Evolutionary conservation across 2,113 vertebrate genomes (phyloP).

Genomic region (Prolemur simus): DNA sequence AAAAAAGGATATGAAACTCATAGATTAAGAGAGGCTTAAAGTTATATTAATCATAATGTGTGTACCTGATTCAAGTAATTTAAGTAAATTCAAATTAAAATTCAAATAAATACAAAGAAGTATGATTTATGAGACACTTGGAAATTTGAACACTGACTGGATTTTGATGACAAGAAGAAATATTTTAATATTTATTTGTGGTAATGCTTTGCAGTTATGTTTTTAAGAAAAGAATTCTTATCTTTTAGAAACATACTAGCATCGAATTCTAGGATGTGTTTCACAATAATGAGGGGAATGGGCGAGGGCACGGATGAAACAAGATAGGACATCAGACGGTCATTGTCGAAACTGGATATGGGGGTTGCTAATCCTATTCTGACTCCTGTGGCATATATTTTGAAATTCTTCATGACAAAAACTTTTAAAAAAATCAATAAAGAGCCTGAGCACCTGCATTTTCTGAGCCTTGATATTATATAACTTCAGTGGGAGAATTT

Average conservation of each 20-base stretch:
- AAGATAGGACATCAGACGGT: neutral
- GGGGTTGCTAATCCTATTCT: neutral
- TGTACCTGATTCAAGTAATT: neutral
- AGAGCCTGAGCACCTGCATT: neutral
- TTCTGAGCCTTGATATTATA: neutral
- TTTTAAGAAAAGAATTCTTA: neutral
- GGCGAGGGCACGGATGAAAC: neutral
- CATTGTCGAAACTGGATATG: neutral
- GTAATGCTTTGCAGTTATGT: neutral
- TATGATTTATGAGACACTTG: neutral
- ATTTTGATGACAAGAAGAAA: neutral
- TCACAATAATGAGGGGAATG: neutral
- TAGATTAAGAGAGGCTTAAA: neutral
- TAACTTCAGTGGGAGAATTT: neutral
- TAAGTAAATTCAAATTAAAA: slow-evolving; percentile 3
- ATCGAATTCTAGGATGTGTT: neutral
- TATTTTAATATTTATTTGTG: neutral
- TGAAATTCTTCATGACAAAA: neutral
- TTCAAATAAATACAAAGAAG: neutral
- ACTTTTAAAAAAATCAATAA: neutral
- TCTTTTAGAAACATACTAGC: neutral
- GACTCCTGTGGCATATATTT: neutral
- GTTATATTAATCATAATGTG: neutral
- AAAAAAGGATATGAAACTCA: neutral
- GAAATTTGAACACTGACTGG: neutral